Evolutionary conservation across 2,888 invertebrate species (phyloP).

Genomic region (Serrognathus titanus): DNA sequence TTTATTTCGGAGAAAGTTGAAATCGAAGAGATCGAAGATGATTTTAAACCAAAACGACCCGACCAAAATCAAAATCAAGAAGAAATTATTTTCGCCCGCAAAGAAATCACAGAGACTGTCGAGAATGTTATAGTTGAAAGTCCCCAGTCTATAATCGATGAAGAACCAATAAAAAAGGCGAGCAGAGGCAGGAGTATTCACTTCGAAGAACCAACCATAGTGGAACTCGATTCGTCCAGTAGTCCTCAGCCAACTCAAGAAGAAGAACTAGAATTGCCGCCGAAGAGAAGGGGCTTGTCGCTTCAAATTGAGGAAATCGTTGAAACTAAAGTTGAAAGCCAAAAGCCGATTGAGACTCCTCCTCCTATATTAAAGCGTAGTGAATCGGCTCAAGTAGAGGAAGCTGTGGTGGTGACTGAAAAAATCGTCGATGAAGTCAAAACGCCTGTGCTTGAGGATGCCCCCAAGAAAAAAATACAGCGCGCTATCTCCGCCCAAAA

Average conservation of each 20-base stretch:
- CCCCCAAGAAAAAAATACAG: background rate
- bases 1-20: conserved; percentile 2
- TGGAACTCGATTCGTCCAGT: conserved; percentile 3
- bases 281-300: conserved; percentile 1
- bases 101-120: background rate
- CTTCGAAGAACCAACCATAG: conserved; percentile 9
- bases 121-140: background rate
- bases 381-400: conserved; percentile 25
- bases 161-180: background rate
- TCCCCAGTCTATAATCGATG: background rate
- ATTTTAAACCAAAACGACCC: background rate
- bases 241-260: too few relatives aligned
- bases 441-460: background rate
- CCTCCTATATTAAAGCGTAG: conserved; percentile 13
- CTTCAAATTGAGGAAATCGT: conserved; percentile 12
- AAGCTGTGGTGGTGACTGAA: conserved; percentile 16
- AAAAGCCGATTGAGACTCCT: conserved; percentile 15
- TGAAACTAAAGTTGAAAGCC: conserved; percentile 11
- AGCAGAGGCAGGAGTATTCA: background rate
- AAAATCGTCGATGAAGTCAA: background rate
- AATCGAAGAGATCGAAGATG: conserved; percentile 8
- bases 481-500: conserved; percentile 19
- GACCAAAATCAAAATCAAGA: background rate
- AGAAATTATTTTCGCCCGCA: background rate
- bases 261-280: too few relatives aligned